Evolutionary conservation across 1,140 invertebrate genomes (phyloP), one percentile per base, ranked within the genome.

Genomic region (Diuraphis noxia): DNA sequence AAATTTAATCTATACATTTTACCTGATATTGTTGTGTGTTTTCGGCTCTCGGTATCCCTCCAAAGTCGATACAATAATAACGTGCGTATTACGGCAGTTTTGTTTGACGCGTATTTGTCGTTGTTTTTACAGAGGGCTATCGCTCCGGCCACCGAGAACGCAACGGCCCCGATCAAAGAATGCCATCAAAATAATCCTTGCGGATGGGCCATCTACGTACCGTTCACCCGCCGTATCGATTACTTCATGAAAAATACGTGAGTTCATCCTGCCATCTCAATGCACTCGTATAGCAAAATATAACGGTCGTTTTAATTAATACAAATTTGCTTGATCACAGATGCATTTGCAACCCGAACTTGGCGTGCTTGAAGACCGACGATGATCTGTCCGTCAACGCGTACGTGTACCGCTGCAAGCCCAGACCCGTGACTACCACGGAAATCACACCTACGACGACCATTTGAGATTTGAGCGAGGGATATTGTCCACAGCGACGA

Each of bases 161-260:
- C 56, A 0, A 30, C 91, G 5, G 34, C n/a, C n/a, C 81, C 79
- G 23, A 34, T 38, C 4, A 93, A 93, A 88, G 19, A 41, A 1
- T 95, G 95, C 92, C 93, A 93, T 30, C 92, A 92, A 2, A 93
- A 92, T 21, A 95, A 94, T 7, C 95, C 96, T 0, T 96, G 96
- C 92, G 96, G 95, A 84, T 96, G 96, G 96, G 94, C 95, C 41
- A 94, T 96, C 0, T 96, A 96, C 93, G 93, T 94, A 38, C 94
- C 94, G 40, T 93, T 93, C 43, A 94, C 94, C 10, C 94, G 95
- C 49, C 93, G 93, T 41, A 93, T 95, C 21, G 94, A 95, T 72
- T 95, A 95, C 88, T 95, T 95, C 93, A 95, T 96, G 93, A 94
- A 93, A 88, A 96, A 96, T 93, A 94, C 95, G 96, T 96, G 94